Conservation (phyloP, 2,797 vertebrate genomes). For the Lagorchestes hirsutus region DNA sequence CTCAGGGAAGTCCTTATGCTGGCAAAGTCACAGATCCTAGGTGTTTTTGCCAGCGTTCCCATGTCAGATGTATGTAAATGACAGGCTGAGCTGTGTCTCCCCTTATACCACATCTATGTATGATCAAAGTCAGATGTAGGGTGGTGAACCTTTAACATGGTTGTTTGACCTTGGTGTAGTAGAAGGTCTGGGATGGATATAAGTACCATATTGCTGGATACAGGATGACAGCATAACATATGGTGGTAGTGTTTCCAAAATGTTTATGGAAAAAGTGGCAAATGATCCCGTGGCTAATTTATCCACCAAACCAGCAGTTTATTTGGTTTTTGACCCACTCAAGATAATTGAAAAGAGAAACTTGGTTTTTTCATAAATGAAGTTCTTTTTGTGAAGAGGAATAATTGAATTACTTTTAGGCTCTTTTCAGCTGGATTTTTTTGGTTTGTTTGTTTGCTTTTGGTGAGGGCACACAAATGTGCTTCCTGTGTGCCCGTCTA, state of each 20-base stretch:
- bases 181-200: background rate
- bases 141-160: background rate
- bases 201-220: conserved; percentile 2
- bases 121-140: background rate
- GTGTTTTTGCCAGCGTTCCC: background rate
- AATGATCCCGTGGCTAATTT: background rate
- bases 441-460: background rate
- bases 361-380: background rate
- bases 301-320: background rate
- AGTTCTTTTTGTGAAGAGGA: background rate
- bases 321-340: background rate
- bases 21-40: background rate
- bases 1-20: background rate
- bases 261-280: background rate
- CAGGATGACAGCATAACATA: background rate
- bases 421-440: background rate
- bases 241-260: conserved; percentile 9
- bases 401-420: background rate
- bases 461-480: background rate
- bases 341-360: background rate
- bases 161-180: background rate
- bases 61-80: background rate
- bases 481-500: background rate
- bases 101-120: background rate
- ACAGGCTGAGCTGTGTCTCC: background rate